phyloP scores from a whole-genome alignment of 2,888 invertebrate genomes.

The Thymelicus lineola region DNA sequence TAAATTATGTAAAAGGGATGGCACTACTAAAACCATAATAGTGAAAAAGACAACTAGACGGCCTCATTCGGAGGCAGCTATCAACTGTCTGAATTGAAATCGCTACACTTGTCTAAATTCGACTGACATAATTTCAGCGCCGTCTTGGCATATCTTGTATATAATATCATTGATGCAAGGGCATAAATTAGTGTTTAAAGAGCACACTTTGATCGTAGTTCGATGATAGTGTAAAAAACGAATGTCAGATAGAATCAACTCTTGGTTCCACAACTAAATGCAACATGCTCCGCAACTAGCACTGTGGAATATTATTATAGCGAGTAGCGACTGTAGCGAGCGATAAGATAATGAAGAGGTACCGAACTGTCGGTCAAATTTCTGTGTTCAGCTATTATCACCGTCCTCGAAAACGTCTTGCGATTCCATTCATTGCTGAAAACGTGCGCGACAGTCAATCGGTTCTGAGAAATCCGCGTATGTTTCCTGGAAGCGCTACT shows the following conservation, averaged over 20 bases:
- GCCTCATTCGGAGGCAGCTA: too few species aligned
- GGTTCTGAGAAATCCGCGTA: constrained; percentile 80
- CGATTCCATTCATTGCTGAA: constrained; percentile 76
- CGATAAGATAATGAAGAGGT: constrained; percentile 33
- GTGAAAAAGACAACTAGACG: too few species aligned
- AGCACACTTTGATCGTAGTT: not conserved
- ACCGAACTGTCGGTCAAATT: constrained; percentile 15
- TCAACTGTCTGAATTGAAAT: too few species aligned
- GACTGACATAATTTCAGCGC: too few species aligned
- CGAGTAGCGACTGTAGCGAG: too few species aligned
- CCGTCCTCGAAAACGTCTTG: constrained; percentile 53
- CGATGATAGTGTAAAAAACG: not conserved
- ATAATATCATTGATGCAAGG: too few species aligned
- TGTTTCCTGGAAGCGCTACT: constrained; percentile 83
- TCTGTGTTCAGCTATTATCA: constrained; percentile 39
- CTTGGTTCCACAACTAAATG: constrained; percentile 4
- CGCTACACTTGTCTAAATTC: too few species aligned
- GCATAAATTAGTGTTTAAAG: not conserved
- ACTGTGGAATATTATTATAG: constrained; percentile 35
- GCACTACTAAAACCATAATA: too few species aligned
- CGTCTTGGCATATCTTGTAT: too few species aligned
- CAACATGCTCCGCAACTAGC: constrained; percentile 8
- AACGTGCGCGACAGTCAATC: constrained; percentile 76
- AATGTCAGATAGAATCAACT: not conserved
- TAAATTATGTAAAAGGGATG: too few species aligned